Evolutionary conservation across 2,113 vertebrate species (phyloP).

Genomic region (Mesoclemmys tuberculata): DNA sequence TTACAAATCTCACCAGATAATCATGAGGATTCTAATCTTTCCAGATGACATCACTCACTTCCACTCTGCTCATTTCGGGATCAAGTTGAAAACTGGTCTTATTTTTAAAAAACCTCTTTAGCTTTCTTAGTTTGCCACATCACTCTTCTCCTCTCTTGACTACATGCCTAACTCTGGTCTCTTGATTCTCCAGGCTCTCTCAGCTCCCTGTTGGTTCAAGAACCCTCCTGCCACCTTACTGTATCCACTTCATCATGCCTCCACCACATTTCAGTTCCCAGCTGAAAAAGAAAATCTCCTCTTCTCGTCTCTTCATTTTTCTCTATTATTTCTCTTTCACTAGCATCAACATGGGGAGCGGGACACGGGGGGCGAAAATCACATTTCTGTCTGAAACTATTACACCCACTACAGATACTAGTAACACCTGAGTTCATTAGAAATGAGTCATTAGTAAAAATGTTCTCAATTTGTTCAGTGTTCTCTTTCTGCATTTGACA

Average conservation of each 20-base stretch:
- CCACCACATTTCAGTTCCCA: not conserved
- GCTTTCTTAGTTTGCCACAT: not conserved
- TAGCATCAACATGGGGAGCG: not conserved
- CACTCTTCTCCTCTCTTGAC: not conserved
- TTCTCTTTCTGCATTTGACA: not conserved
- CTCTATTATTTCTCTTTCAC: not conserved
- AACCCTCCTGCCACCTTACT: not conserved
- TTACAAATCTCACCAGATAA: not conserved
- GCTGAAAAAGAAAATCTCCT: not conserved
- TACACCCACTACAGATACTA: not conserved
- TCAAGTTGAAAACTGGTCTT: not conserved
- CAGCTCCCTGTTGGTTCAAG: not conserved
- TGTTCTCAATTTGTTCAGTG: not conserved
- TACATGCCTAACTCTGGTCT: not conserved
- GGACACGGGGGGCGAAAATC: too few relatives aligned
- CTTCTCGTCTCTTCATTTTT: not conserved
- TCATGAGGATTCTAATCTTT: not conserved
- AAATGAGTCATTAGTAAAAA: not conserved
- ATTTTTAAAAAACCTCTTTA: not conserved
- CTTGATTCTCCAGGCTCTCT: not conserved
- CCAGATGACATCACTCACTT: fast-evolving
- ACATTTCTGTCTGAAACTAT: not conserved
- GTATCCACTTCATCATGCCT: not conserved
- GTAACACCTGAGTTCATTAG: not conserved
- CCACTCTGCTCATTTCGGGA: not conserved